Percentiles rank a stretch among this genome's conserved stretches.
Conservation (phyloP, 2,113 vertebrate species). For the Tachycineta bicolor region DNA sequence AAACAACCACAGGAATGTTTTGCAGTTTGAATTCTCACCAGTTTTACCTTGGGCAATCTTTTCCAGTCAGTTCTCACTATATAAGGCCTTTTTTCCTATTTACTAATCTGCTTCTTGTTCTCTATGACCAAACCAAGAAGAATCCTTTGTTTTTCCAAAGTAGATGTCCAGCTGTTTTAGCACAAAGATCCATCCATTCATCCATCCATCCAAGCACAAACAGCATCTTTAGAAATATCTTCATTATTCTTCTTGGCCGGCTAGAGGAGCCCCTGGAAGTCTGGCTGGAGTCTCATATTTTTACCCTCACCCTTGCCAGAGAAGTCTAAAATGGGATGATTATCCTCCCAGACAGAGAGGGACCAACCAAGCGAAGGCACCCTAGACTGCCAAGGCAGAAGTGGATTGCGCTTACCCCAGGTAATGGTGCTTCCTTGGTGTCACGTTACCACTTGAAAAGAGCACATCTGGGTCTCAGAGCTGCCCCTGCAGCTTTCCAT, state of each 20-base stretch:
- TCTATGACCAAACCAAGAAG: background rate
- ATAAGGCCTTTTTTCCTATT: background rate
- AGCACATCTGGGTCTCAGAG: background rate
- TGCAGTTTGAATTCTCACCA: background rate
- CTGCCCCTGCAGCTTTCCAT: background rate
- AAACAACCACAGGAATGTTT: background rate
- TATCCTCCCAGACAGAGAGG: background rate
- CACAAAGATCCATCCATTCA: background rate
- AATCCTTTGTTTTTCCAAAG: background rate
- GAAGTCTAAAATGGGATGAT: background rate
- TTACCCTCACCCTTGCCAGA: background rate
- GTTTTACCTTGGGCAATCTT: background rate
- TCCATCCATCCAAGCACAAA: background rate
- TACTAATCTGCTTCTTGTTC: background rate
- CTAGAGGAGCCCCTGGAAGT: background rate
- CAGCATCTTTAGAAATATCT: background rate
- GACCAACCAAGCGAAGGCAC: background rate
- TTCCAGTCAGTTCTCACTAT: background rate
- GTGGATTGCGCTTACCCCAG: background rate
- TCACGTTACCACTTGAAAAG: background rate
- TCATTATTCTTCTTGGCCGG: background rate
- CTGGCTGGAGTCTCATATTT: background rate
- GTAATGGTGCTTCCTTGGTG: background rate
- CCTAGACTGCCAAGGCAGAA: background rate
- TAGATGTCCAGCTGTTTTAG: background rate